Percentiles rank a stretch among this genome's conserved stretches.
Evolutionary conservation across 2,113 vertebrate genomes (phyloP).

Genomic region (Pedetes capensis): DNA sequence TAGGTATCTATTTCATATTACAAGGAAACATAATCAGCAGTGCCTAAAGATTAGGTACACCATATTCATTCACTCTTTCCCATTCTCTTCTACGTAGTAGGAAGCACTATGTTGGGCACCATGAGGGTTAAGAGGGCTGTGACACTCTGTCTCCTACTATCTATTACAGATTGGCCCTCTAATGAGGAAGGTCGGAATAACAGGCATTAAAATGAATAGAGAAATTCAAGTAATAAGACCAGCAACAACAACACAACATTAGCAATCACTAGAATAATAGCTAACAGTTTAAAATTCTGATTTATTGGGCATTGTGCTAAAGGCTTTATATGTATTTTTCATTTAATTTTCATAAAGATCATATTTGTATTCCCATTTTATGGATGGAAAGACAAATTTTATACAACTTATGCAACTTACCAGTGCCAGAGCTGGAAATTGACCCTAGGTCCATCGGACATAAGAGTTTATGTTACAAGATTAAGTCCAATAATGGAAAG

Average conservation of each 20-base stretch:
- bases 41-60: background rate
- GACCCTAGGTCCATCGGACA: background rate
- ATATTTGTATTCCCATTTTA: background rate
- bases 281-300: background rate
- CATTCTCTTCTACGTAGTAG: background rate
- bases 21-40: background rate
- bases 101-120: rapidly evolving
- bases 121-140: background rate
- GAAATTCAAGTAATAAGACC: background rate
- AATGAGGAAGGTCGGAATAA: background rate
- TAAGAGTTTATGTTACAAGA: background rate
- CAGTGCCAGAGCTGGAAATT: background rate
- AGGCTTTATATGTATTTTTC: background rate
- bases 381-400: background rate
- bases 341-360: constrained; percentile 19
- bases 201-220: background rate
- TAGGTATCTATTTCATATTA: background rate
- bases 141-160: no score
- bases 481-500: constrained; percentile 11
- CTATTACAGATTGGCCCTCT: background rate
- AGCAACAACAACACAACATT: background rate
- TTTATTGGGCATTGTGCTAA: background rate
- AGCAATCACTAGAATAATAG: background rate
- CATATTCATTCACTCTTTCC: background rate
- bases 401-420: background rate